Percentiles rank a stretch among this genome's conserved stretches.
phyloP scores from a whole-genome alignment of 2,888 invertebrate species.

The Luperina testacea region DNA sequence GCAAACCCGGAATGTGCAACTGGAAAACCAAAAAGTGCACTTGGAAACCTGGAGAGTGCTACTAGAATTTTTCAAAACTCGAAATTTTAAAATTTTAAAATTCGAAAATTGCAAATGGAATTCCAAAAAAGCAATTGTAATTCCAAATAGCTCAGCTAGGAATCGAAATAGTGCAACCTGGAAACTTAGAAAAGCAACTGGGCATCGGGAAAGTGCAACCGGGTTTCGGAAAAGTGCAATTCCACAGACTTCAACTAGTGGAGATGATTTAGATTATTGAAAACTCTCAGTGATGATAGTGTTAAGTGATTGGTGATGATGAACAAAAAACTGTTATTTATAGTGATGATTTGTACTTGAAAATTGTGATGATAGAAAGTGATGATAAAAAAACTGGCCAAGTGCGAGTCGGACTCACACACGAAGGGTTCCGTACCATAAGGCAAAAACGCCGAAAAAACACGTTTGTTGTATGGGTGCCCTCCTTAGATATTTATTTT shows the following conservation, averaged over 20 bases:
- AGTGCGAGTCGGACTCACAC: no score
- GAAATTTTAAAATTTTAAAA: no score
- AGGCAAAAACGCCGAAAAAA: no score
- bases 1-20: neutral
- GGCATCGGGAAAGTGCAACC: neutral
- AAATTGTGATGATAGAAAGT: slow-evolving; percentile 18
- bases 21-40: neutral
- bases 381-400: neutral
- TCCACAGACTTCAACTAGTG: neutral
- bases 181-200: neutral
- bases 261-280: slow-evolving; percentile 13
- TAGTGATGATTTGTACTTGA: slow-evolving; percentile 6
- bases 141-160: no score
- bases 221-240: neutral
- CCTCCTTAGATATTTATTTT: no score
- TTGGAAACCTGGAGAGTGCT: no score
- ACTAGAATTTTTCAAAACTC: no score
- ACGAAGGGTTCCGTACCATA: no score
- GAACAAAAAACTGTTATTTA: slow-evolving; percentile 6
- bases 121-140: no score
- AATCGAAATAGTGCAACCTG: neutral
- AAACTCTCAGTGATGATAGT: slow-evolving; percentile 11
- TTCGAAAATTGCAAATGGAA: no score
- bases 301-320: slow-evolving; percentile 21
- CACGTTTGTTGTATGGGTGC: no score